Percentiles rank a stretch among this genome's conserved stretches.
phyloP scores from a whole-genome alignment of 2,797 vertebrate genomes.

The Pampus argenteus region DNA sequence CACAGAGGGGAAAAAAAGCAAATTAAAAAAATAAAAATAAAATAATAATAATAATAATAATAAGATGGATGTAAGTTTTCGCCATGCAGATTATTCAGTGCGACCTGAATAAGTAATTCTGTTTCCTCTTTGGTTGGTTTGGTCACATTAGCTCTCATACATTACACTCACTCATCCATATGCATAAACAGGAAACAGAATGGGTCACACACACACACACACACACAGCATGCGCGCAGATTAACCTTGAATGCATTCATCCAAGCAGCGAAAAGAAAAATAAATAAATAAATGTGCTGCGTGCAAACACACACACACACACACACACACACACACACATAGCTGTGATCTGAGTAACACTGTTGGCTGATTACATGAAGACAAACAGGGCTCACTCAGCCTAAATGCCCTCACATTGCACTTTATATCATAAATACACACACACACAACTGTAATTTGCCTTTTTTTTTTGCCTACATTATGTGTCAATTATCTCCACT shows the following conservation, averaged over 20 bases:
- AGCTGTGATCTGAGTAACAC: conserved; percentile 31
- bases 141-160: conserved; percentile 30
- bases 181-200: conserved; percentile 49
- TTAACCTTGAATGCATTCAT: conserved; percentile 41
- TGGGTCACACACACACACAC: conserved; percentile 22
- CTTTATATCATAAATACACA: conserved; percentile 68
- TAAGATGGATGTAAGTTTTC: conserved; percentile 41
- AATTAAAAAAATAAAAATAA: conserved; percentile 20
- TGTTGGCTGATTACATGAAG: conserved; percentile 49
- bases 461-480: conserved; percentile 56
- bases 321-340: conserved; percentile 24
- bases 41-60: too few relatives aligned
- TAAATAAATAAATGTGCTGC: background rate
- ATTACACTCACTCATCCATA: conserved; percentile 29
- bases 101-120: conserved; percentile 31
- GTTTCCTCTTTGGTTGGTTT: conserved; percentile 44
- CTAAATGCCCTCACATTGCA: conserved; percentile 78
- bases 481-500: conserved; percentile 37
- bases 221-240: conserved; percentile 32
- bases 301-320: conserved; percentile 25
- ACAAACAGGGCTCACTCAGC: conserved; percentile 55
- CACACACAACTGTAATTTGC: conserved; percentile 42
- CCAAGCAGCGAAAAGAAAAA: conserved; percentile 23
- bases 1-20: conserved; percentile 43
- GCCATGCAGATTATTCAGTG: conserved; percentile 39